phyloP scores from a whole-genome alignment of 1,140 invertebrate species.

The Asbolus verrucosus region DNA sequence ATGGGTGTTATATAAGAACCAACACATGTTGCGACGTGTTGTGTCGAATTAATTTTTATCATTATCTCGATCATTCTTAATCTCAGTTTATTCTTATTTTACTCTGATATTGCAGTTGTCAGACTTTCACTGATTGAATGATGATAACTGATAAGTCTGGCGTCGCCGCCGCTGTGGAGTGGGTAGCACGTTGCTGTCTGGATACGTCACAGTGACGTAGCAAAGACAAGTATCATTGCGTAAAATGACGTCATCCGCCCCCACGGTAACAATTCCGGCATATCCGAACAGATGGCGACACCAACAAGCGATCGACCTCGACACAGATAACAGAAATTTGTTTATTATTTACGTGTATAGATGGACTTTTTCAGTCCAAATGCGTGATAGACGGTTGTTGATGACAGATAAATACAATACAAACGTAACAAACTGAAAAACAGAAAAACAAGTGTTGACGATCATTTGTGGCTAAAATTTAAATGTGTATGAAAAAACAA shows the following conservation, averaged over 20 bases:
- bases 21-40: too few relatives aligned
- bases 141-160: not conserved
- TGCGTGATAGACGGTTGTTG: too few relatives aligned
- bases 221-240: not conserved
- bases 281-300: constrained; percentile 31
- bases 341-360: constrained; percentile 36
- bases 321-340: constrained; percentile 29
- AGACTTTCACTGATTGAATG: not conserved
- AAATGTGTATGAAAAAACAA: too few relatives aligned
- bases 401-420: too few relatives aligned
- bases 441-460: too few relatives aligned
- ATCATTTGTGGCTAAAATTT: too few relatives aligned
- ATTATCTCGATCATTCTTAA: too few relatives aligned
- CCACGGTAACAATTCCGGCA: constrained; percentile 7
- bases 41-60: too few relatives aligned
- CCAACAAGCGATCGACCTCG: constrained; percentile 21
- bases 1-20: too few relatives aligned
- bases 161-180: not conserved
- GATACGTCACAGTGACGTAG: constrained; percentile 35
- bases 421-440: too few relatives aligned
- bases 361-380: constrained; percentile 18
- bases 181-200: constrained; percentile 5
- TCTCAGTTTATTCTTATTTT: too few relatives aligned
- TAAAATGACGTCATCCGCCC: constrained; percentile 40
- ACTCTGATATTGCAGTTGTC: too few relatives aligned